Evolutionary conservation across 2,113 vertebrate genomes (phyloP).

Genomic region (Lynx canadensis): DNA sequence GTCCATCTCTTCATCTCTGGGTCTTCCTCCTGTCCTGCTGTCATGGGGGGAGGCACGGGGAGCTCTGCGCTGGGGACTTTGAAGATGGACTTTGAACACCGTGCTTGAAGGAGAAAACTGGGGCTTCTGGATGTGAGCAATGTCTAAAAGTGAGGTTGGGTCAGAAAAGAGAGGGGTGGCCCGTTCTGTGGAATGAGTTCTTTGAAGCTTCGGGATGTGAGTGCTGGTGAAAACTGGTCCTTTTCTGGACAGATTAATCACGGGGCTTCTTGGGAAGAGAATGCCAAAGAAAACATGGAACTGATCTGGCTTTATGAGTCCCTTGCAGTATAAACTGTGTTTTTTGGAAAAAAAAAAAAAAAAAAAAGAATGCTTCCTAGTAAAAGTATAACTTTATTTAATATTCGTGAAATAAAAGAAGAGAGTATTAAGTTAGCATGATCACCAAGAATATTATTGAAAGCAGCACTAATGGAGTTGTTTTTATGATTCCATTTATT

Average conservation of each 20-base stretch:
- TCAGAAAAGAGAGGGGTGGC: neutral
- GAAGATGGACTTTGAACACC: neutral
- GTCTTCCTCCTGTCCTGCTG: neutral
- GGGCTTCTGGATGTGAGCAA: neutral
- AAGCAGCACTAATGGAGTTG: conserved; percentile 77
- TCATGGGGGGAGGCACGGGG: neutral
- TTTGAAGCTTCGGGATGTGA: conserved; percentile 12
- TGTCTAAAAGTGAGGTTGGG: neutral
- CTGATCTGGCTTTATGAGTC: conserved; percentile 20
- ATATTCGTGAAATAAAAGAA: conserved; percentile 60
- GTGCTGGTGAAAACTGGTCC: conserved; percentile 50
- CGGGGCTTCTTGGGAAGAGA: conserved; percentile 72
- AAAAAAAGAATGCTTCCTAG: neutral
- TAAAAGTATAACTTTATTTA: conserved; percentile 78
- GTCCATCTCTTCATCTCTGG: neutral
- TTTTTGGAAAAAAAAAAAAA: neutral
- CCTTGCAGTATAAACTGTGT: conserved; percentile 3
- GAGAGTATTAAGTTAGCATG: conserved; percentile 75
- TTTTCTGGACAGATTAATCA: conserved; percentile 63
- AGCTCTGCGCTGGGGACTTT: neutral
- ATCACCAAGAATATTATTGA: conserved; percentile 72
- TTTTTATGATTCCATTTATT: conserved; percentile 82
- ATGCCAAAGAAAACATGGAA: conserved; percentile 76
- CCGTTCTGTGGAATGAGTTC: rapidly evolving
- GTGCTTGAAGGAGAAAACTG: neutral